Evolutionary conservation across 2,888 invertebrate genomes (phyloP).

Genomic region (Caenorhabditis auriculariae): DNA sequence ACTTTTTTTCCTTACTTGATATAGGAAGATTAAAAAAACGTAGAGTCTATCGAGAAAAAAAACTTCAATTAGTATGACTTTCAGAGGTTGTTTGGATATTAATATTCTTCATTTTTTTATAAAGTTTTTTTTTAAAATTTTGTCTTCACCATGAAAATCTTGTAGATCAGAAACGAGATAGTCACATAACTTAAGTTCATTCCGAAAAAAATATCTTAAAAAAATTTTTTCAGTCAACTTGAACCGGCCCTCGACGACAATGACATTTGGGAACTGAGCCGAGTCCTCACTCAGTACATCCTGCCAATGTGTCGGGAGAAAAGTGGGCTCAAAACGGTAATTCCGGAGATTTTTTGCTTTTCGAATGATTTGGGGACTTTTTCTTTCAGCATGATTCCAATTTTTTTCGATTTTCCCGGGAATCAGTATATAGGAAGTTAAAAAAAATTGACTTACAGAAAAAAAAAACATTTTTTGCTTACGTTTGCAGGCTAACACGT

Average conservation of each 20-base stretch:
- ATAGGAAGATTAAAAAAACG: no score
- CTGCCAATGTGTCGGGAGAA: constrained; percentile 60
- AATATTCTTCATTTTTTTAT: background rate
- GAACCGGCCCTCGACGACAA: constrained; percentile 54
- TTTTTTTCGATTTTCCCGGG: constrained; percentile 1
- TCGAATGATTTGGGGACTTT: background rate
- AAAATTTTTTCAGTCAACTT: constrained; percentile 42
- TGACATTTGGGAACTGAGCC: constrained; percentile 56
- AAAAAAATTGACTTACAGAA: no score
- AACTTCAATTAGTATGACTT: no score
- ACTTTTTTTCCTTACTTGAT: no score
- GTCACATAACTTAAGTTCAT: background rate
- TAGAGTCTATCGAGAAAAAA: no score
- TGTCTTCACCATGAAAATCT: background rate
- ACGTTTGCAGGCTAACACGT: no score
- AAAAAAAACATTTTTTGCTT: no score
- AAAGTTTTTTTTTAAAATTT: background rate
- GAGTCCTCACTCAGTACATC: constrained; percentile 49
- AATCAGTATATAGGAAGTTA: no score
- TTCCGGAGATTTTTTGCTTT: constrained; percentile 11
- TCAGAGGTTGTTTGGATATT: no score
- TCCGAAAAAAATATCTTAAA: background rate
- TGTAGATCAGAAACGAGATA: background rate
- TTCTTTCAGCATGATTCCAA: background rate
- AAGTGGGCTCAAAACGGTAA: constrained; percentile 59